Evolutionary conservation across 2,888 invertebrate genomes (phyloP).

Genomic region (Xestia c-nigrum): DNA sequence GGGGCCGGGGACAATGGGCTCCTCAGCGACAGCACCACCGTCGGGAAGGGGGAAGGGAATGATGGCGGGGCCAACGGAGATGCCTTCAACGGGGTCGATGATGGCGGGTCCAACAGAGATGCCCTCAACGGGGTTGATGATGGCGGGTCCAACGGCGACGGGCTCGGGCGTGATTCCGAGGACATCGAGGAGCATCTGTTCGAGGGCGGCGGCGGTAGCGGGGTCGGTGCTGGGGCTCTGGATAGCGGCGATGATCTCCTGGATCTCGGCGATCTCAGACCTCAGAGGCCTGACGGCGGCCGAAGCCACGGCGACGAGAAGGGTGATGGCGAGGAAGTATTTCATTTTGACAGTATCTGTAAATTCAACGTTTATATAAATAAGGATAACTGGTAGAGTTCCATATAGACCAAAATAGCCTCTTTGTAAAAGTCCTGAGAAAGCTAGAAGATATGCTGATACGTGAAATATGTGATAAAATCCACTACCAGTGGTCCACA

Average conservation of each 20-base stretch:
- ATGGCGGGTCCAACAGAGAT: conserved; percentile 69
- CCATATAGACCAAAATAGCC: neutral
- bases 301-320: conserved; percentile 79
- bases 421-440: neutral
- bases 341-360: conserved; percentile 78
- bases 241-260: conserved; percentile 64
- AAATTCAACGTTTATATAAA: conserved; percentile 22
- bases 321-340: conserved; percentile 78
- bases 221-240: conserved; percentile 65
- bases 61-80: conserved; percentile 62
- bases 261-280: conserved; percentile 59
- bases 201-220: conserved; percentile 61
- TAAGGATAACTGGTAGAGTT: neutral
- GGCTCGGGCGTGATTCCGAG: conserved; percentile 57
- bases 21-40: conserved; percentile 48
- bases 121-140: conserved; percentile 46
- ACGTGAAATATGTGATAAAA: too few species aligned
- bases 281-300: conserved; percentile 69
- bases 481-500: neutral
- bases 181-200: conserved; percentile 65
- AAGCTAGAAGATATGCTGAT: neutral
- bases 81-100: conserved; percentile 67
- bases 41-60: conserved; percentile 36
- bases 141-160: conserved; percentile 51
- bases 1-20: conserved; percentile 45